Conservation (phyloP, 2,888 invertebrate genomes). For the Heteromurus nitidus region DNA sequence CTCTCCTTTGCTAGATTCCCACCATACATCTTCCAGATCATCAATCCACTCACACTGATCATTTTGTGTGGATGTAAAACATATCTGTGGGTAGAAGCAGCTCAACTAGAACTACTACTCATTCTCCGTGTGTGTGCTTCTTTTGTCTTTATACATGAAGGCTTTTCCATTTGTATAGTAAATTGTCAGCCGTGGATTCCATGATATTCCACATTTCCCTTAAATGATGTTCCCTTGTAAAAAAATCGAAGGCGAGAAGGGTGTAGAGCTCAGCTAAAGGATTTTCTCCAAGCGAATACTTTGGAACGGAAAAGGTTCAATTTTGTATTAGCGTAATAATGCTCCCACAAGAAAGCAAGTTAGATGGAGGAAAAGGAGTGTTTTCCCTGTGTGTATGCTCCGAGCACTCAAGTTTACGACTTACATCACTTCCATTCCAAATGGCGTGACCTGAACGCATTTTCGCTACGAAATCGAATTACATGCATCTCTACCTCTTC, state of each 20-base stretch:
- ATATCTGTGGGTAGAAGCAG: too few species aligned
- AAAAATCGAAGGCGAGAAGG: conserved; percentile 4
- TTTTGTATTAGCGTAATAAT: neutral
- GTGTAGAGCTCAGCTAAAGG: neutral
- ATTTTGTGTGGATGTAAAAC: conserved; percentile 26
- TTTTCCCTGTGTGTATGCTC: neutral
- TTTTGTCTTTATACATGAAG: neutral
- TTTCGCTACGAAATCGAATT: conserved; percentile 73
- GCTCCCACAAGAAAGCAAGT: neutral
- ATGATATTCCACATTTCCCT: conserved; percentile 52
- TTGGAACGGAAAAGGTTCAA: neutral
- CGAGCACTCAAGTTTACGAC: conserved; percentile 32
- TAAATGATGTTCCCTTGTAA: conserved; percentile 50
- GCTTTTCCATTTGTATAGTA: neutral
- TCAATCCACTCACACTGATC: conserved; percentile 69
- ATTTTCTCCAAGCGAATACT: conserved; percentile 6
- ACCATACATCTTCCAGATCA: conserved; percentile 74
- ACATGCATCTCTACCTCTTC: conserved; percentile 68
- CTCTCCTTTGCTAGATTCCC: conserved; percentile 72
- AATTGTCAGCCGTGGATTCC: conserved; percentile 61
- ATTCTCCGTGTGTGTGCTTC: conserved; percentile 1
- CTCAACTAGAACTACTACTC: too few species aligned
- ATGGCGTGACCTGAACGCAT: conserved; percentile 74
- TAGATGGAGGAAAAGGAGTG: neutral
- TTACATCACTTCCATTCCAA: conserved; percentile 60